Conservation (phyloP, 2,113 vertebrate species). For the Cyprinodon variegatus region DNA sequence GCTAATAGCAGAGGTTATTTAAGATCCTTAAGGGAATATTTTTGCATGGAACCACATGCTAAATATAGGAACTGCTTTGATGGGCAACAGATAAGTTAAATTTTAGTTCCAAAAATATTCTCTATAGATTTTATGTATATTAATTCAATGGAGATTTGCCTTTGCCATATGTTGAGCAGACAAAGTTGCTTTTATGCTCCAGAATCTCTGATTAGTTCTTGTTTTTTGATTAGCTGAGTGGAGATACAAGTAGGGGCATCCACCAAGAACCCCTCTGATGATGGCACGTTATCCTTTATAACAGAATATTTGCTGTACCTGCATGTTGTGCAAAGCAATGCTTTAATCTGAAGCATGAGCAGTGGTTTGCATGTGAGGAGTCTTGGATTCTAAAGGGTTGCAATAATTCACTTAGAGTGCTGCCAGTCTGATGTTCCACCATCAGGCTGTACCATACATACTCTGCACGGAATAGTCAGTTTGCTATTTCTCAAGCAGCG, state of each 20-base stretch:
- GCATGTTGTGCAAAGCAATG: background rate
- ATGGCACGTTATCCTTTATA: background rate
- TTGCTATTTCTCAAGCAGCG: constrained; percentile 18
- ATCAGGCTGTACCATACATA: background rate
- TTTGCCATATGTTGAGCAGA: too few relatives aligned
- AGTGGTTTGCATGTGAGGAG: background rate
- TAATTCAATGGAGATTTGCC: too few relatives aligned
- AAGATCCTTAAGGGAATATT: too few relatives aligned
- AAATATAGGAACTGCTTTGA: too few relatives aligned
- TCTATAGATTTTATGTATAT: too few relatives aligned
- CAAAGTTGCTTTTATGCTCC: too few relatives aligned
- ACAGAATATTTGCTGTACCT: background rate
- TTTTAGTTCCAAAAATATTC: too few relatives aligned
- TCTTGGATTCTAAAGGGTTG: background rate
- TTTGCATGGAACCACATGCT: too few relatives aligned
- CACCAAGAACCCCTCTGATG: background rate
- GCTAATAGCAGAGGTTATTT: too few relatives aligned
- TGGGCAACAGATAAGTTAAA: too few relatives aligned
- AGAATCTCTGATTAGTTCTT: too few relatives aligned
- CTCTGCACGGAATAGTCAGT: background rate
- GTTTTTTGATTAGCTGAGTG: too few relatives aligned
- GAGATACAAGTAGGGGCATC: background rate
- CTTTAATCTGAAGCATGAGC: background rate
- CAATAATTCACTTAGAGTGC: background rate
- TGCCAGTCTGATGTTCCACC: background rate